A percentile compares a stretch with the other conserved stretches of the same genome.
Conservation (phyloP, 2,888 invertebrate species). For the Epinotia bilunana region DNA sequence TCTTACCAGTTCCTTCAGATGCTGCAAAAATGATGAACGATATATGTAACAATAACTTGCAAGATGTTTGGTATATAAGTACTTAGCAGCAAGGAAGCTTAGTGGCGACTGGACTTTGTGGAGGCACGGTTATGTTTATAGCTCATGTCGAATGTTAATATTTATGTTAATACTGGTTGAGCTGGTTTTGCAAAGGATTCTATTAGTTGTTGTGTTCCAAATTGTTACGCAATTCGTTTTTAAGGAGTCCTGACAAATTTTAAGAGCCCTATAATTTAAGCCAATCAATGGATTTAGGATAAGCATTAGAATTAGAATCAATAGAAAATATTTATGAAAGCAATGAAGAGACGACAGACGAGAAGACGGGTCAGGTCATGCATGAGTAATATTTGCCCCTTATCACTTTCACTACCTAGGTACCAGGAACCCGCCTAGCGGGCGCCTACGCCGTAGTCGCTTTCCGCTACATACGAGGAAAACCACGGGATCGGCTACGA, state of each 20-base stretch:
- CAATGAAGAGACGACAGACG: too few species aligned
- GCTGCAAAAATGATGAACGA: neutral
- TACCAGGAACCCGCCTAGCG: too few species aligned
- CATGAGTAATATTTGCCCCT: neutral
- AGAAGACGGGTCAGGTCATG: too few species aligned
- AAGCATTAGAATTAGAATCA: too few species aligned
- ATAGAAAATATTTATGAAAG: too few species aligned
- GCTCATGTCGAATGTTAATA: slow-evolving; percentile 36
- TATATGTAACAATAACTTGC: neutral
- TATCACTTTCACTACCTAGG: too few species aligned
- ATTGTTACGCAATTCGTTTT: slow-evolving; percentile 30
- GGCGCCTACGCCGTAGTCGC: too few species aligned
- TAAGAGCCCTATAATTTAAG: neutral
- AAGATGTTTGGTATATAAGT: neutral
- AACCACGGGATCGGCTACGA: too few species aligned
- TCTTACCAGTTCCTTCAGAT: slow-evolving; percentile 24
- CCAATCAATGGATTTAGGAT: too few species aligned
- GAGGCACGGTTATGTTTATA: slow-evolving; percentile 38
- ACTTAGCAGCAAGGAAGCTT: slow-evolving; percentile 33
- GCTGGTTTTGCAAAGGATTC: slow-evolving; percentile 40
- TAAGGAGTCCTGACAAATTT: neutral
- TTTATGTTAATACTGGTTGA: slow-evolving; percentile 39
- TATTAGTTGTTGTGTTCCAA: slow-evolving; percentile 29
- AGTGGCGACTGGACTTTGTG: slow-evolving; percentile 24
- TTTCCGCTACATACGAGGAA: too few species aligned